Base-by-base conservation (phyloP, 2,797 vertebrate species). In the Poecilia picta region DNA sequence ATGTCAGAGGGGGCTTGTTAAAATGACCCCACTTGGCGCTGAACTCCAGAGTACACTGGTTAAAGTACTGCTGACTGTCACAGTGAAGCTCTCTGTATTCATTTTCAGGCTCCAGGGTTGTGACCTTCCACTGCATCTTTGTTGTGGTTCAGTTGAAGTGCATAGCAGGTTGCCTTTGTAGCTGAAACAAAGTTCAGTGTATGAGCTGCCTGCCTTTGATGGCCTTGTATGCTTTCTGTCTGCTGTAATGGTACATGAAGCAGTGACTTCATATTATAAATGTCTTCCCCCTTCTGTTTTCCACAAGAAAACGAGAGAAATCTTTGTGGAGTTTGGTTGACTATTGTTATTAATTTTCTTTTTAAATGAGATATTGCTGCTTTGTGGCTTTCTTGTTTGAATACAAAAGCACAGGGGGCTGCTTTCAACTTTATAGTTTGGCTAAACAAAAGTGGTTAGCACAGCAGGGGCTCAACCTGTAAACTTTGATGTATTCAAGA, bases 71-170 rank as follows among this genome's bases (percentile, higher is more conserved):
- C 91, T 83, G 91, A 94, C 93, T 93, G 92, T 93, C 87, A 82
- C 85, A 91, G 87, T 47, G 82, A 90, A 92, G 89, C 83, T 91
- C 89, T 93, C 90, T n/a, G 72, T 86, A 86, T 92, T 88, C 91
- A 90, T 94, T 94, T 92, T 87, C 78, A 72, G 92, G 88, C 85
- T 75, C 45, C 18, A 2, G 86, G 92, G 94, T 94, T 89, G 1
- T 13, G 89, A 93, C 92, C 94, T 89, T 83, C 75, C 83, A 47
- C 43, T 82, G 85, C 74, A 82, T 85, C 91, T 94, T 94, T 96
- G 94, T 95, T 95, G 95, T 95, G 94, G 95, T 95, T 93, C 92
- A 94, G 87, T 76, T 86, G 83, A 89, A 95, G 95, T 94, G 91
- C 92, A 94, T 91, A 91, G 92, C 93, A 94, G 93, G 94, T 95